phyloP scores from a whole-genome alignment of 2,797 vertebrate species.

The Macropus fuliginosus region DNA sequence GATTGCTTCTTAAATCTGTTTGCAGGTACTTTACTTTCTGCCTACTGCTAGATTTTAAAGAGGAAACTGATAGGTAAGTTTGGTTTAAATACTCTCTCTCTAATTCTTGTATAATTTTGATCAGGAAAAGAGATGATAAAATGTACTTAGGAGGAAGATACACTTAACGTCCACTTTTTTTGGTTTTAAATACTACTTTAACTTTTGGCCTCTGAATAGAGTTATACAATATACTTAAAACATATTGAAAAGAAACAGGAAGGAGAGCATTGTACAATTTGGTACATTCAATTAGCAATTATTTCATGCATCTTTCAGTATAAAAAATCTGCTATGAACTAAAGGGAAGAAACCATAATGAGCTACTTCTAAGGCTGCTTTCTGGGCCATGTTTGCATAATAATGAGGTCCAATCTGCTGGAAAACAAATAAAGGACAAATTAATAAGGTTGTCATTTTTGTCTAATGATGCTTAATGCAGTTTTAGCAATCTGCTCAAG shows the following conservation, averaged over 20 bases:
- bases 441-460: slow-evolving; percentile 85
- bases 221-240: slow-evolving; percentile 53
- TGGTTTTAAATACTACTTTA: slow-evolving; percentile 44
- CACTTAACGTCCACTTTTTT: slow-evolving; percentile 59
- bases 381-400: slow-evolving; percentile 85
- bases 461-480: slow-evolving; percentile 86
- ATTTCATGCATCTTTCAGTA: slow-evolving; percentile 79
- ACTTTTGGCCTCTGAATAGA: slow-evolving; percentile 60
- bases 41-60: slow-evolving; percentile 52
- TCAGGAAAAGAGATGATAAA: slow-evolving; percentile 71
- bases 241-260: slow-evolving; percentile 37
- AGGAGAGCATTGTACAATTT: slow-evolving; percentile 76
- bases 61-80: slow-evolving; percentile 39
- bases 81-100: slow-evolving; percentile 27
- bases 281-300: slow-evolving; percentile 83
- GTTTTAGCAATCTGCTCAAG: slow-evolving; percentile 87
- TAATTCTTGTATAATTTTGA: slow-evolving; percentile 20
- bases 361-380: slow-evolving; percentile 80
- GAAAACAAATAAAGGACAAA: slow-evolving; percentile 87
- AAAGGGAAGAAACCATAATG: slow-evolving; percentile 82
- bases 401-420: slow-evolving; percentile 85
- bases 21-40: slow-evolving; percentile 31
- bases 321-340: slow-evolving; percentile 81
- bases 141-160: slow-evolving; percentile 32
- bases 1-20: slow-evolving; percentile 37